Evolutionary conservation across 2,113 vertebrate species (phyloP).

Genomic region (Suncus etruscus): DNA sequence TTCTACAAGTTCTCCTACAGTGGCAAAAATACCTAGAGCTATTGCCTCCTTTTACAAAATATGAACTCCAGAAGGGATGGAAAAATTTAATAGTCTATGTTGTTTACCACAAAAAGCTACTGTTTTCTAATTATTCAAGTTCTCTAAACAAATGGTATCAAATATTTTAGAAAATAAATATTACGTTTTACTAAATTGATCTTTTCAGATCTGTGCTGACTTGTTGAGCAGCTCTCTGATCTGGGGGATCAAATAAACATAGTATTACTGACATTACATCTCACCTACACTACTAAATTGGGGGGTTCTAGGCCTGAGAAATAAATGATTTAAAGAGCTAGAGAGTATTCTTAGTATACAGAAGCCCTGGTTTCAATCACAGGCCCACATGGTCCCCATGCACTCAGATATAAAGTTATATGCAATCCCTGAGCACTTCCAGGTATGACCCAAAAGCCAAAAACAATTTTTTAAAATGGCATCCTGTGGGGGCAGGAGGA

Average conservation of each 20-base stretch:
- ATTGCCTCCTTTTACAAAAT: background rate
- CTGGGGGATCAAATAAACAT: slow-evolving; percentile 21
- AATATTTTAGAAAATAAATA: slow-evolving; percentile 24
- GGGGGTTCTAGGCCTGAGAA: background rate
- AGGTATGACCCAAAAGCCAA: too few species aligned
- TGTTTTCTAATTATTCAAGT: slow-evolving; percentile 41
- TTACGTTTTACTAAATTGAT: slow-evolving; percentile 17
- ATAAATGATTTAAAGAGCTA: too few species aligned
- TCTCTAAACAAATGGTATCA: slow-evolving; percentile 9
- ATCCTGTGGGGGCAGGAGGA: too few species aligned
- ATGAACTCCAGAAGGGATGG: slow-evolving; percentile 2
- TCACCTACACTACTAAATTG: background rate
- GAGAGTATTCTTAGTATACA: too few species aligned
- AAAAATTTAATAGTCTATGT: background rate
- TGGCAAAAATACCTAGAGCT: background rate
- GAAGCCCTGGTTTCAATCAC: too few species aligned
- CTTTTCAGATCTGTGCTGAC: slow-evolving; percentile 37
- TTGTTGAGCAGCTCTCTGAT: slow-evolving; percentile 20
- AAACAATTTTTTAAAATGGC: too few species aligned
- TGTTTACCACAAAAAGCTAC: background rate
- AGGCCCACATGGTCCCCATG: too few species aligned
- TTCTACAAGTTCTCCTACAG: background rate
- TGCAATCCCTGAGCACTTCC: too few species aligned
- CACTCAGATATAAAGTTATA: too few species aligned
- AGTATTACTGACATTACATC: slow-evolving; percentile 13